A percentile compares a stretch with the other conserved stretches of the same genome.
Conservation (phyloP, 2,888 invertebrate species). For the Caenorhabditis uteleia region DNA sequence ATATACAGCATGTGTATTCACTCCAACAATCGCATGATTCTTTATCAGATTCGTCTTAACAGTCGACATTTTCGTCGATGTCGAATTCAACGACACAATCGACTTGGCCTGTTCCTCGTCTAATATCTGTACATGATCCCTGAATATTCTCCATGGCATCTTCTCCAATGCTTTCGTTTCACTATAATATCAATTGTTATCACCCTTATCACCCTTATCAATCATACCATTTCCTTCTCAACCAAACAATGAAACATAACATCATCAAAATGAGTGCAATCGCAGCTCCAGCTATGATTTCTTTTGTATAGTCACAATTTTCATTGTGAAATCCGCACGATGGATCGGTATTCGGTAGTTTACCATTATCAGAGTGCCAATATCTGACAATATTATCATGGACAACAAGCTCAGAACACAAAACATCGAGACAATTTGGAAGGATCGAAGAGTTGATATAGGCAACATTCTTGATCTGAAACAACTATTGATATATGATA, state of each 20-base stretch:
- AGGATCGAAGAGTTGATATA: too few relatives aligned
- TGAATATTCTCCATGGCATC: constrained; percentile 53
- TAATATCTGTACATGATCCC: constrained; percentile 46
- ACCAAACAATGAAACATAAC: constrained; percentile 9
- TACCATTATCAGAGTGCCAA: constrained; percentile 46
- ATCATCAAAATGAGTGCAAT: constrained; percentile 11
- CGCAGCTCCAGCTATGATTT: constrained; percentile 21
- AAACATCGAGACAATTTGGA: too few relatives aligned
- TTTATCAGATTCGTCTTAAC: constrained; percentile 40
- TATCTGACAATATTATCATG: constrained; percentile 7
- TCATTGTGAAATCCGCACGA: constrained; percentile 49
- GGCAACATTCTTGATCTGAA: too few relatives aligned
- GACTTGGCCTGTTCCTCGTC: constrained; percentile 54
- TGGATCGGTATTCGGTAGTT: constrained; percentile 42
- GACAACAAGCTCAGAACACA: too few relatives aligned
- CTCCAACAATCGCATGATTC: constrained; percentile 64
- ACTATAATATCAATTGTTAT: constrained; percentile 15
- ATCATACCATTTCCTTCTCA: constrained; percentile 19
- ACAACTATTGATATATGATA: too few relatives aligned
- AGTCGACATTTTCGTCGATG: constrained; percentile 45
- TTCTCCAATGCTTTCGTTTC: constrained; percentile 43
- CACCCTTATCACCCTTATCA: neutral
- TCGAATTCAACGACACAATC: constrained; percentile 47
- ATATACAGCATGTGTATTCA: constrained; percentile 51
- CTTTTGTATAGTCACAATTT: constrained; percentile 51